A percentile compares a stretch with the other conserved stretches of the same genome.
phyloP scores from a whole-genome alignment of 2,113 vertebrate genomes.

The Scomber japonicus region DNA sequence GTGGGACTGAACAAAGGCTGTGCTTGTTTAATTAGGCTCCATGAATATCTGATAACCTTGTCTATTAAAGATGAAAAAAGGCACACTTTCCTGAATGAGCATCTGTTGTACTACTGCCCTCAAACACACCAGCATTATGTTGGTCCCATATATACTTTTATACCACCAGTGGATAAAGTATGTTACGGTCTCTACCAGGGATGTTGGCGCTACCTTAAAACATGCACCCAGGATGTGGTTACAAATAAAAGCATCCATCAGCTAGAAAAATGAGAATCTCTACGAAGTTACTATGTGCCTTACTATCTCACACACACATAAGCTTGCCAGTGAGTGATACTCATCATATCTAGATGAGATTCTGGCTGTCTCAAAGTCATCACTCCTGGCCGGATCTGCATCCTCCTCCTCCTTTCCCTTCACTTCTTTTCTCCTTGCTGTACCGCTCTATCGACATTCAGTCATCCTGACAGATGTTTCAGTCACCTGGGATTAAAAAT shows the following conservation, averaged over 20 bases:
- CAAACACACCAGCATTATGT: conserved; percentile 19
- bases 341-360: conserved; percentile 61
- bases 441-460: conserved; percentile 70
- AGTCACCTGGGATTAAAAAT: conserved; percentile 79
- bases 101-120: conserved; percentile 1
- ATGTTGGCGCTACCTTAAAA: conserved; percentile 13
- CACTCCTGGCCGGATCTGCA: conserved; percentile 63
- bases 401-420: background rate
- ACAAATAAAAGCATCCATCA: conserved; percentile 45
- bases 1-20: conserved; percentile 40
- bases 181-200: conserved; percentile 15
- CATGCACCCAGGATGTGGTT: conserved; percentile 27
- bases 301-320: conserved; percentile 23
- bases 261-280: conserved; percentile 37
- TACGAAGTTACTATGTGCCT: conserved; percentile 26
- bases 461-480: conserved; percentile 77
- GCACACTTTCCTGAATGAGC: background rate
- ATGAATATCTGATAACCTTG: conserved; percentile 62
- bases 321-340: conserved; percentile 55
- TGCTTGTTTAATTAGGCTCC: conserved; percentile 60
- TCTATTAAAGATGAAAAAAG: conserved; percentile 29
- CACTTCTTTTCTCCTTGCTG: conserved; percentile 28
- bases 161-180: conserved; percentile 20
- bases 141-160: background rate
- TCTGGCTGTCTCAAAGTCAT: conserved; percentile 54